A percentile compares a stretch with the other conserved stretches of the same genome.
Evolutionary conservation across 2,797 vertebrate genomes (phyloP).

Genomic region (Sebastes elongatus): DNA sequence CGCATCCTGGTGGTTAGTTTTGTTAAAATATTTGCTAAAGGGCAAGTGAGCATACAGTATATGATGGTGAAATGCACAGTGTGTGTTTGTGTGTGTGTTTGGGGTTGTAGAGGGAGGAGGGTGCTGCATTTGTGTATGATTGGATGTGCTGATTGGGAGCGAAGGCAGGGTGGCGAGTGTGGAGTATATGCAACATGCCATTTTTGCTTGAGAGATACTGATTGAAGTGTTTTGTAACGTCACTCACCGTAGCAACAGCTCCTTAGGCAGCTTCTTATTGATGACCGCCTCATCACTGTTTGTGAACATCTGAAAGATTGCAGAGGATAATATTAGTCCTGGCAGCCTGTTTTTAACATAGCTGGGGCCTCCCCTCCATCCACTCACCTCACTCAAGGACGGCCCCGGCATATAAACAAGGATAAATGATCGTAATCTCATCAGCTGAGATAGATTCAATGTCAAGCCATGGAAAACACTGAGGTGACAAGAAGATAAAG

Average conservation of each 20-base stretch:
- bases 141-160: conserved; percentile 14
- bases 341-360: background rate
- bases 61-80: conserved; percentile 1
- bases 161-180: background rate
- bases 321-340: conserved; percentile 36
- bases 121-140: conserved; percentile 1
- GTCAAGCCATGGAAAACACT: conserved; percentile 31
- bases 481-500: conserved; percentile 21
- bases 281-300: conserved; percentile 97
- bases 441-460: conserved; percentile 35
- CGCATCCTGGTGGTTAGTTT: conserved; percentile 26
- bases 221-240: conserved; percentile 19
- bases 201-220: background rate
- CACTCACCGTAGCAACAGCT: conserved; percentile 94
- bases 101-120: background rate
- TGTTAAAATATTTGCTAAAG: conserved; percentile 22
- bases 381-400: conserved; percentile 39
- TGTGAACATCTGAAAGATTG: conserved; percentile 95
- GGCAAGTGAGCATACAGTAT: conserved; percentile 11
- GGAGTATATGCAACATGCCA: conserved; percentile 14
- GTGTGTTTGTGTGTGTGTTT: background rate
- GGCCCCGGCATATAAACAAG: conserved; percentile 17
- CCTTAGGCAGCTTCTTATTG: conserved; percentile 99
- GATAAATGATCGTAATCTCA: conserved; percentile 45
- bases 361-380: background rate